These are phyloP conservation scores for Daphoenositta chrysoptera DNA, from an alignment of 2,113 vertebrate species.

Conservation along the genomic window DNA sequence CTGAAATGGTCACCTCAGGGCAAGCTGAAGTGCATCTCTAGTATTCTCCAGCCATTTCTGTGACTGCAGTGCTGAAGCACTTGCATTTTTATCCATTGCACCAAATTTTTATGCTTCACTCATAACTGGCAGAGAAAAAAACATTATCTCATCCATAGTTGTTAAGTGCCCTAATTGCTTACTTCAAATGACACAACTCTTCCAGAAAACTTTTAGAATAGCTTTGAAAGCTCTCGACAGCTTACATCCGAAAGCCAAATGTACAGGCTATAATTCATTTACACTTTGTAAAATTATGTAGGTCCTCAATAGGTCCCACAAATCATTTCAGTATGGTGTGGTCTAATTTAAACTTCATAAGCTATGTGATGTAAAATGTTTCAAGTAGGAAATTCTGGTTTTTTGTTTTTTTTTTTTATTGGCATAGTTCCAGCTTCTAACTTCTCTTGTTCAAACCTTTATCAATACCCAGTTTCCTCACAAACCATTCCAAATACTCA, in stretches of 20 bases:
- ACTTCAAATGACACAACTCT: neutral
- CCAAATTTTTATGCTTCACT: neutral
- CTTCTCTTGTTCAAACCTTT: neutral
- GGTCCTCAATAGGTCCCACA: neutral
- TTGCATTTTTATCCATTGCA: neutral
- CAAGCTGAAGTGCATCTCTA: neutral
- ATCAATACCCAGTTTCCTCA: neutral
- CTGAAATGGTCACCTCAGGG: neutral
- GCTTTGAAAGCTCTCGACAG: neutral
- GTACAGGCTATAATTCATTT: neutral
- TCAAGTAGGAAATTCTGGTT: neutral
- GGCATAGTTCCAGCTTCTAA: neutral
- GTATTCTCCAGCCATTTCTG: neutral
- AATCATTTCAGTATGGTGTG: neutral
- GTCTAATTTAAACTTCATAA: neutral
- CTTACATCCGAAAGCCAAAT: neutral
- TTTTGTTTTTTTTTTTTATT: fast-evolving
- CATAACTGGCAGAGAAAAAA: neutral
- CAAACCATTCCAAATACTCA: neutral
- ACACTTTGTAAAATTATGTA: neutral
- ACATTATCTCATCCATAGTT: neutral
- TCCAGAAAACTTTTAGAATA: neutral
- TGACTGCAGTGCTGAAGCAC: neutral
- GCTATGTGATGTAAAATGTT: neutral
- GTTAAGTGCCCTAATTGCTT: neutral